Evolutionary conservation across 2,888 invertebrate species (phyloP), one percentile per base, ranked within the genome.

Genomic region (Dastarcus helophoroides): DNA sequence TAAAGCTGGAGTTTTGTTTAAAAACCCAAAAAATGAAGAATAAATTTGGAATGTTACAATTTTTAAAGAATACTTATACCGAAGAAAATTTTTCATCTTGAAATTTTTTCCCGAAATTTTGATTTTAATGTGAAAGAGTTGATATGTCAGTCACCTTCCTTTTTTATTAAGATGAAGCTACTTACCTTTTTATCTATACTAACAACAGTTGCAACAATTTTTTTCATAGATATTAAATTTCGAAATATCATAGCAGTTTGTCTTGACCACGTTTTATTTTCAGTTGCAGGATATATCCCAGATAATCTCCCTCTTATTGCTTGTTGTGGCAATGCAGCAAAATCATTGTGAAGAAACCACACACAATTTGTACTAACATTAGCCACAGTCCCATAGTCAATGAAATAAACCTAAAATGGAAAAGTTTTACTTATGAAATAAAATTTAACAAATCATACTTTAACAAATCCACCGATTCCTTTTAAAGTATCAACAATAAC

Each of bases 311-410:
- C 67, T 36, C 70, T 62, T 38, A 64, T 39, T 1, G 67, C 71
- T 60, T 69, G 70, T 50, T 62, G 64, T 21, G 67, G 64, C 44
- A 71, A 56, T 36, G 38, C 15, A 3, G 50, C 53, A 55, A 67
- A 71, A 25, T 44, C 43, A 16, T 55, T 56, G 42, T 43, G 60
- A 44, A 71, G 59, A 35, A 53, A 62, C 36, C 51, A 55, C 13
- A 58, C 34, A 2, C 46, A 45, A 4, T 42, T 43, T 3, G 32
- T 35, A 35, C 63, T 52, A 43, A 58, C 60, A 32, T 48, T 46
- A 36, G 60, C 60, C 50, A 70, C 64, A 24, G 71, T 71, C 48
- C 70, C 73, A 57, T 68, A 71, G 62, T 73, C 73, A 41, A 71
- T 58, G 56, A 67, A 70, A 21, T 67, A 66, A 44, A 71, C 66